Evolutionary conservation across 2,888 invertebrate species (phyloP).

Genomic region (Eudasyphora cyanicolor): DNA sequence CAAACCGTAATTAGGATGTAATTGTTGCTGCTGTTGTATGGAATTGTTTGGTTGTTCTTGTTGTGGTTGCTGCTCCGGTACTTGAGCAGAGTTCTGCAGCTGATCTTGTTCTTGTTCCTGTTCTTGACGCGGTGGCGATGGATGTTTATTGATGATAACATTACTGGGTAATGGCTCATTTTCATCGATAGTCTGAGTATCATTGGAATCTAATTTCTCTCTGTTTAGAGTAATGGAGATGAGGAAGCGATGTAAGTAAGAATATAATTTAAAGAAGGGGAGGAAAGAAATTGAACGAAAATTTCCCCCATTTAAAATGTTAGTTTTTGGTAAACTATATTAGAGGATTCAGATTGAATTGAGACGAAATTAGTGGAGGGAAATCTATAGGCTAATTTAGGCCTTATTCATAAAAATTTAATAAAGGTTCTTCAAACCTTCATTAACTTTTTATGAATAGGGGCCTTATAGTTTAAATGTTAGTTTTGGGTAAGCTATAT

Average conservation of each 20-base stretch:
- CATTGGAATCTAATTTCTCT: slow-evolving; percentile 60
- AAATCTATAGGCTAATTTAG: too few species aligned
- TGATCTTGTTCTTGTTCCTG: slow-evolving; percentile 25
- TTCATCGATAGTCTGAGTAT: slow-evolving; percentile 66
- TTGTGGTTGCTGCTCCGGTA: slow-evolving; percentile 47
- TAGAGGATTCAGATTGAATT: too few species aligned
- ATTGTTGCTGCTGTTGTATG: slow-evolving; percentile 68
- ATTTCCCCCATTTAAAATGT: not conserved
- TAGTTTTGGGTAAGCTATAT: too few species aligned
- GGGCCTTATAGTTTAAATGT: too few species aligned
- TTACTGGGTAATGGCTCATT: slow-evolving; percentile 64
- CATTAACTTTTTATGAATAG: too few species aligned
- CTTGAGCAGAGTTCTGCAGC: slow-evolving; percentile 20
- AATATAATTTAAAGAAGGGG: too few species aligned
- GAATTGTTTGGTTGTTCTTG: slow-evolving; percentile 62
- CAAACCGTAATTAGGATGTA: slow-evolving; percentile 72
- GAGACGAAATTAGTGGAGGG: too few species aligned
- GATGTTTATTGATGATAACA: slow-evolving; percentile 75
- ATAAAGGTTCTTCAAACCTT: too few species aligned
- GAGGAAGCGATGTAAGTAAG: slow-evolving; percentile 13
- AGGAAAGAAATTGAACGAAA: not conserved
- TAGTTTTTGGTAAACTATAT: not conserved
- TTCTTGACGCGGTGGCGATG: slow-evolving; percentile 71
- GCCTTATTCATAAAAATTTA: too few species aligned
- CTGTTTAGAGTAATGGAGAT: too few species aligned